These are phyloP conservation scores for Drosophila auraria DNA, from an alignment of 1,140 invertebrate genomes.

Conservation along the genomic window DNA sequence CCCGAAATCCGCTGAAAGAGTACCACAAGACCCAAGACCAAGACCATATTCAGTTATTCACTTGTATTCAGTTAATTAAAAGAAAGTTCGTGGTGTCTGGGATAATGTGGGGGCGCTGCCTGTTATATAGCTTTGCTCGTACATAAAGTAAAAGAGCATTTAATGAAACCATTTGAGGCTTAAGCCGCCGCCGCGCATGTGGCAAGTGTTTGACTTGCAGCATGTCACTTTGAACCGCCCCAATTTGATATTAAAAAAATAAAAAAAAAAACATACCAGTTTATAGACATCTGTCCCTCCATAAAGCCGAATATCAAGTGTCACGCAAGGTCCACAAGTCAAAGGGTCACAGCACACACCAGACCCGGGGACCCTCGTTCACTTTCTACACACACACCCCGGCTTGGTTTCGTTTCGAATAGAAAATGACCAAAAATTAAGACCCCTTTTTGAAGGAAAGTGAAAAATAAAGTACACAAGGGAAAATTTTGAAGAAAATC, in stretches of 20 bases:
- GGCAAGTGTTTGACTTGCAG: conserved; percentile 71
- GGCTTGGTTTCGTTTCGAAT: conserved; percentile 6
- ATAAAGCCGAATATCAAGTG: conserved; percentile 62
- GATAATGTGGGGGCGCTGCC: conserved; percentile 49
- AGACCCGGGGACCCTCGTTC: conserved; percentile 50
- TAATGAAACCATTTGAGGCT: conserved; percentile 72
- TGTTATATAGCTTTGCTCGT: conserved; percentile 9
- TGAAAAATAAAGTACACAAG: conserved; percentile 29
- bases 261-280: conserved; percentile 19
- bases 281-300: conserved; percentile 21
- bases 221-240: conserved; percentile 77
- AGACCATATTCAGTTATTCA: conserved; percentile 49
- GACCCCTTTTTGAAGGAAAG: conserved; percentile 24
- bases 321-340: conserved; percentile 67
- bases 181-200: conserved; percentile 50
- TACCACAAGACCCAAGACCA: conserved; percentile 20
- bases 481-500: background rate
- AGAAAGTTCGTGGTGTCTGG: conserved; percentile 65
- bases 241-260: conserved; percentile 40
- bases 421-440: conserved; percentile 37
- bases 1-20: conserved; percentile 5
- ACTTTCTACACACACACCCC: conserved; percentile 56
- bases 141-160: conserved; percentile 4
- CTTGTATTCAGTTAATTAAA: conserved; percentile 74
- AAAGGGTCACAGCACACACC: conserved; percentile 56